phyloP scores from a whole-genome alignment of 2,888 invertebrate species.

The Aporophyla lueneburgensis region DNA sequence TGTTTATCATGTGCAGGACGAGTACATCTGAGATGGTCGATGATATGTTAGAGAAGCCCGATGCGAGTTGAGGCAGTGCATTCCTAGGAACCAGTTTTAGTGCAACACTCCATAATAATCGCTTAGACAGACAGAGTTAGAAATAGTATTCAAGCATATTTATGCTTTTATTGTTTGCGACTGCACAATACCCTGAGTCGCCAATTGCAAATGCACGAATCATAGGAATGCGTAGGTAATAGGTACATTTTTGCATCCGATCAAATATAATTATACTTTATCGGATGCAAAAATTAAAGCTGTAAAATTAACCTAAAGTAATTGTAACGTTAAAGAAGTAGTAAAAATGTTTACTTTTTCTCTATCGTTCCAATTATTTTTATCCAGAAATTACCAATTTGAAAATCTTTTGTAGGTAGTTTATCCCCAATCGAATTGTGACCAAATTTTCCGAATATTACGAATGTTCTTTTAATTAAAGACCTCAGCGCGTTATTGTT shows the following conservation, averaged over 20 bases:
- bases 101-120: conserved; percentile 63
- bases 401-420: not conserved
- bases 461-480: conserved; percentile 2
- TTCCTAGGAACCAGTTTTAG: conserved; percentile 86
- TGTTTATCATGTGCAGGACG: conserved; percentile 68
- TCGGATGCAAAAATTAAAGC: no score
- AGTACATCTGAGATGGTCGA: conserved; percentile 71
- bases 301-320: no score
- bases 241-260: conserved; percentile 3
- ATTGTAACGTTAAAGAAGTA: no score
- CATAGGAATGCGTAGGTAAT: conserved; percentile 2
- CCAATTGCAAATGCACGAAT: conserved; percentile 8
- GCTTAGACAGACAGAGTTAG: conserved; percentile 55
- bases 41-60: conserved; percentile 70
- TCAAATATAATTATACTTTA: not conserved
- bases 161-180: conserved; percentile 48
- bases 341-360: not conserved
- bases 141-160: conserved; percentile 43
- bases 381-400: not conserved
- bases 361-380: not conserved
- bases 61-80: conserved; percentile 74
- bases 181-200: conserved; percentile 20
- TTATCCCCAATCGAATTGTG: not conserved
- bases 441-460: not conserved
- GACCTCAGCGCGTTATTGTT: conserved; percentile 2